Evolutionary conservation across 2,888 invertebrate species (phyloP).

Genomic region (Parnassius glacialis): DNA sequence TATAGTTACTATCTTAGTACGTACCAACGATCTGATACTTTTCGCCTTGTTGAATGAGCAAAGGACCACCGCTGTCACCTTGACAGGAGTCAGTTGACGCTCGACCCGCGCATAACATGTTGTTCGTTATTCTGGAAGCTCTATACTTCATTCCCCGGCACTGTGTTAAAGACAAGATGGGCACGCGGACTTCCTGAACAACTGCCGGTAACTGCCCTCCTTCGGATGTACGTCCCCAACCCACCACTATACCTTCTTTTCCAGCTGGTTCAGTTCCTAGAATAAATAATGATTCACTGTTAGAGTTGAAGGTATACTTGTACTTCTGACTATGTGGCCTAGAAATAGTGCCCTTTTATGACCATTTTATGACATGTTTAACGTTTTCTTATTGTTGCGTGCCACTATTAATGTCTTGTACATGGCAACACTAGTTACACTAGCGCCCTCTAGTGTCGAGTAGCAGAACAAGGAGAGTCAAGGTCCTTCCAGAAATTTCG

Average conservation of each 20-base stretch:
- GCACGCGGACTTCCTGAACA: conserved; percentile 92
- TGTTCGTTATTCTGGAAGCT: conserved; percentile 82
- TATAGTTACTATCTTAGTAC: conserved; percentile 34
- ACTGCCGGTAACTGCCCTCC: conserved; percentile 89
- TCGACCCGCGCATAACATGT: conserved; percentile 92
- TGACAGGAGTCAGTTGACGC: conserved; percentile 92
- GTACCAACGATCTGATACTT: conserved; percentile 90
- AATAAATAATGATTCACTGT: neutral
- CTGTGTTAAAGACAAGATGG: conserved; percentile 88
- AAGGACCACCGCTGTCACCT: conserved; percentile 93
- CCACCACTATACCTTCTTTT: conserved; percentile 88
- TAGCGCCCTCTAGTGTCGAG: no score
- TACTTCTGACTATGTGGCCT: no score
- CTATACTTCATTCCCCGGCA: conserved; percentile 92
- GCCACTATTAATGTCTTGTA: no score
- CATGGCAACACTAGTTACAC: no score
- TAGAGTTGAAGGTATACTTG: neutral
- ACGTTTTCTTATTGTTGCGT: no score
- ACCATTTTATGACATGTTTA: no score
- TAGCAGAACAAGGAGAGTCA: no score
- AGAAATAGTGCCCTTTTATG: no score
- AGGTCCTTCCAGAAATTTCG: no score
- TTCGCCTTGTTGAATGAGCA: conserved; percentile 87
- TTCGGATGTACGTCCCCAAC: conserved; percentile 92
- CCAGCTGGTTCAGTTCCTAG: conserved; percentile 85